A percentile compares a stretch with the other conserved stretches of the same genome.
These are phyloP conservation scores for Myiotriccus ornatus DNA, from an alignment of 2,797 vertebrate genomes.

Conservation along the genomic window DNA sequence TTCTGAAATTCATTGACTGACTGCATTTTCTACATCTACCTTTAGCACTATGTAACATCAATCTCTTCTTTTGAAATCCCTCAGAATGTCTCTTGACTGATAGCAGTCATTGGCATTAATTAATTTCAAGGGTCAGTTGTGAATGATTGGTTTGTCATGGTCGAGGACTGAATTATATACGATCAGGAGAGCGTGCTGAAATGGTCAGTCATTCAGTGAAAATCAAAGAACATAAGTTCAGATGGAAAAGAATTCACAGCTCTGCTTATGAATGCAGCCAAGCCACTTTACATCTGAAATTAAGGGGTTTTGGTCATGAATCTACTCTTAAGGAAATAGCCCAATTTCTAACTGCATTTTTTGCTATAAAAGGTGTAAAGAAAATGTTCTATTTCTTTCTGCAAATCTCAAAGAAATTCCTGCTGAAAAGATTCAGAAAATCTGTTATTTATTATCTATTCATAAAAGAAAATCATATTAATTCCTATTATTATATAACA, in stretches of 20 bases:
- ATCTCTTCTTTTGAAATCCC: conserved; percentile 31
- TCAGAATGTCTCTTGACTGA: conserved; percentile 57
- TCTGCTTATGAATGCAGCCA: conserved; percentile 38
- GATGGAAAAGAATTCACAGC: conserved; percentile 46
- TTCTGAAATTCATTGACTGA: conserved; percentile 6
- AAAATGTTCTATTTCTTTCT: not conserved
- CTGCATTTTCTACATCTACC: conserved; percentile 20
- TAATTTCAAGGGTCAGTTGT: conserved; percentile 76
- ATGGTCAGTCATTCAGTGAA: conserved; percentile 72
- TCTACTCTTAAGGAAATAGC: not conserved
- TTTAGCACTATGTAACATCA: not conserved
- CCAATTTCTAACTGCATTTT: not conserved
- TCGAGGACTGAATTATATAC: conserved; percentile 67
- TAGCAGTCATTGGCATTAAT: conserved; percentile 70
- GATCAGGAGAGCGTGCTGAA: conserved; percentile 67
- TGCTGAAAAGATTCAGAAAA: not conserved
- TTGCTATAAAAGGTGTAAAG: not conserved
- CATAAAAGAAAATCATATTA: not conserved
- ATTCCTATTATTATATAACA: not conserved
- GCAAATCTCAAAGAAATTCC: not conserved
- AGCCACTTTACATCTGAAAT: conserved; percentile 54
- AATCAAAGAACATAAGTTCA: conserved; percentile 68
- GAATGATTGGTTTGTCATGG: conserved; percentile 73
- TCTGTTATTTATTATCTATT: not conserved
- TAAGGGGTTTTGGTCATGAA: conserved; percentile 1